These are phyloP conservation scores for Apis laboriosa DNA, from an alignment of 1,140 invertebrate species.

Conservation along the genomic window DNA sequence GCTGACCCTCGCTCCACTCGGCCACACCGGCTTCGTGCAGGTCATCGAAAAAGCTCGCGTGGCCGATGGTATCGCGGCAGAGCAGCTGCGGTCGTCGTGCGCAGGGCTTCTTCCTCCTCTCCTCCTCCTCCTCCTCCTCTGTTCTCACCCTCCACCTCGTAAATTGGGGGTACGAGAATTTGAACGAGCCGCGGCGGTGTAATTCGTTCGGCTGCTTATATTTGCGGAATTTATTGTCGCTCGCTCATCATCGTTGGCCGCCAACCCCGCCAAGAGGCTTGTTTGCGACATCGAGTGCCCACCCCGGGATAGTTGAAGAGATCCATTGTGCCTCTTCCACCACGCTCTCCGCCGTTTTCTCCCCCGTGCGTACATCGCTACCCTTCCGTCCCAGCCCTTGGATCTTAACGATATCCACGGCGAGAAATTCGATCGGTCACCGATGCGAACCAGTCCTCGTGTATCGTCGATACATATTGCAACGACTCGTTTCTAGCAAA, in stretches of 20 bases:
- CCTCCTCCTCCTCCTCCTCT: too few species aligned
- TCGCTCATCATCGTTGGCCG: slow-evolving; percentile 27
- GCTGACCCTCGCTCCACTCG: slow-evolving; percentile 10
- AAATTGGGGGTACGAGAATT: slow-evolving; percentile 31
- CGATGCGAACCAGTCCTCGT: slow-evolving; percentile 37
- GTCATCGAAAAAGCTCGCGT: slow-evolving; percentile 22
- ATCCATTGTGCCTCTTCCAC: slow-evolving; percentile 62
- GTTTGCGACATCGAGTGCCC: slow-evolving; percentile 69
- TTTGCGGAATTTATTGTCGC: slow-evolving; percentile 66
- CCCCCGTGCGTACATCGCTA: too few species aligned
- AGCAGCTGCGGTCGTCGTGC: slow-evolving; percentile 1
- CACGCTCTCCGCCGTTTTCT: slow-evolving; percentile 56
- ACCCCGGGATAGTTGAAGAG: slow-evolving; percentile 60
- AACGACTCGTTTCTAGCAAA: too few species aligned
- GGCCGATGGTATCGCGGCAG: slow-evolving; percentile 14
- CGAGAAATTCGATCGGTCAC: slow-evolving; percentile 47
- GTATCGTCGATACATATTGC: neutral
- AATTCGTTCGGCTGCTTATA: slow-evolving; percentile 66
- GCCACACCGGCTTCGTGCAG: slow-evolving; percentile 22
- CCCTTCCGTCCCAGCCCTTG: slow-evolving; percentile 8
- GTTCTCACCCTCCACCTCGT: too few species aligned
- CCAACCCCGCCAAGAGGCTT: slow-evolving; percentile 60
- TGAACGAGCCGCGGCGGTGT: slow-evolving; percentile 12
- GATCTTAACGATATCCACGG: neutral
- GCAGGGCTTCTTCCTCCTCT: neutral